phyloP scores from a whole-genome alignment of 92 coral and sea anemone species.

The Heteractis magnifica region DNA sequence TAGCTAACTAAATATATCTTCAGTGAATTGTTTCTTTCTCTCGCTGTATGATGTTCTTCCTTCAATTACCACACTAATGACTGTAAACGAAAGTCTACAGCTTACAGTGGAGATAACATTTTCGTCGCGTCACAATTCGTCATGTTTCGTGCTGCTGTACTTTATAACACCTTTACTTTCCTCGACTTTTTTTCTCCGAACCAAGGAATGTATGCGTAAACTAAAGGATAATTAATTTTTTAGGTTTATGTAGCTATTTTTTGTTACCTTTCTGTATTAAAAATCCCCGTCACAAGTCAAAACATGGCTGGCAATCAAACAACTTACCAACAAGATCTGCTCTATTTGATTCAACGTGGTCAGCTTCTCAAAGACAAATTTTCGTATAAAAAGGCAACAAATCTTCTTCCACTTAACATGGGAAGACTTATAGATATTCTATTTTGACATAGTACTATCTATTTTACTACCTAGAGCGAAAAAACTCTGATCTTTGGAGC shows the following conservation, averaged over 20 bases:
- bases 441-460: not conserved
- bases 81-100: constrained; percentile 27
- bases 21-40: constrained; percentile 1
- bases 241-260: not conserved
- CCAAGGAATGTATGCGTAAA: not conserved
- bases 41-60: not conserved
- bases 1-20: constrained; percentile 16
- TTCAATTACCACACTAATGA: constrained; percentile 14
- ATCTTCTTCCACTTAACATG: not conserved
- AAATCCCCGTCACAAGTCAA: not conserved
- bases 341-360: constrained; percentile 7
- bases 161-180: constrained; percentile 3
- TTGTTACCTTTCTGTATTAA: not conserved
- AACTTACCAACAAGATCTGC: constrained; percentile 18
- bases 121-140: constrained; percentile 39
- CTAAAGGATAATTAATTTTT: not conserved
- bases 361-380: not conserved
- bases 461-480: not conserved
- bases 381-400: not conserved
- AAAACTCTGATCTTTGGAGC: constrained; percentile 2
- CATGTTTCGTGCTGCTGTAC: constrained; percentile 26
- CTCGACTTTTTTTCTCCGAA: constrained; percentile 7
- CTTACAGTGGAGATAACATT: constrained; percentile 27
- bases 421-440: not conserved
- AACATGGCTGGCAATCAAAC: constrained; percentile 13